phyloP scores from a whole-genome alignment of 2,113 vertebrate genomes.

The Hydrolagus affinis region DNA sequence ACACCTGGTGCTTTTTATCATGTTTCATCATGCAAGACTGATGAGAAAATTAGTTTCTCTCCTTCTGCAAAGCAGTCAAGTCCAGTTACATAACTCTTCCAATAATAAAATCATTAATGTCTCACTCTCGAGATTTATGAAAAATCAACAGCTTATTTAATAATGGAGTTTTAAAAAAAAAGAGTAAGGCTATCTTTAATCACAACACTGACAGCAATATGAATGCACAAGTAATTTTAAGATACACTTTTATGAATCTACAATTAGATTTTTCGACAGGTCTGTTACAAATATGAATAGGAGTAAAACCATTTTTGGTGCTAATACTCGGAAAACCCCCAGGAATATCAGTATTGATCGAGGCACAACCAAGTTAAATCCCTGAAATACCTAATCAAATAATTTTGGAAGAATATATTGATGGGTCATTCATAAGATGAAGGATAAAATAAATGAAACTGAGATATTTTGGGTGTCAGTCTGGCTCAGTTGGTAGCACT shows the following conservation, averaged over 20 bases:
- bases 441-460: not conserved
- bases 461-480: too few relatives aligned
- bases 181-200: not conserved
- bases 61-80: not conserved
- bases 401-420: not conserved
- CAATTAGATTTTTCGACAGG: not conserved
- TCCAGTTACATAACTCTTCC: not conserved
- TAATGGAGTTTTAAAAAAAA: not conserved
- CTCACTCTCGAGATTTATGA: not conserved
- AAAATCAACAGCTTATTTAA: not conserved
- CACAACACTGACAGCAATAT: not conserved
- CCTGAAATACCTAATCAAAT: not conserved
- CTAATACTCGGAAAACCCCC: slow-evolving; percentile 8
- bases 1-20: not conserved
- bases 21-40: not conserved
- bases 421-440: not conserved
- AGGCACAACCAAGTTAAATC: too few relatives aligned
- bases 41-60: not conserved
- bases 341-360: not conserved
- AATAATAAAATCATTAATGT: not conserved
- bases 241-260: not conserved
- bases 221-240: not conserved
- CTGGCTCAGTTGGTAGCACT: too few relatives aligned
- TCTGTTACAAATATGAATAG: too few relatives aligned
- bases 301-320: not conserved